Percentiles rank a stretch among this genome's conserved stretches.
Evolutionary conservation across 1,140 invertebrate genomes (phyloP).

Genomic region (Drosophila lowei): DNA sequence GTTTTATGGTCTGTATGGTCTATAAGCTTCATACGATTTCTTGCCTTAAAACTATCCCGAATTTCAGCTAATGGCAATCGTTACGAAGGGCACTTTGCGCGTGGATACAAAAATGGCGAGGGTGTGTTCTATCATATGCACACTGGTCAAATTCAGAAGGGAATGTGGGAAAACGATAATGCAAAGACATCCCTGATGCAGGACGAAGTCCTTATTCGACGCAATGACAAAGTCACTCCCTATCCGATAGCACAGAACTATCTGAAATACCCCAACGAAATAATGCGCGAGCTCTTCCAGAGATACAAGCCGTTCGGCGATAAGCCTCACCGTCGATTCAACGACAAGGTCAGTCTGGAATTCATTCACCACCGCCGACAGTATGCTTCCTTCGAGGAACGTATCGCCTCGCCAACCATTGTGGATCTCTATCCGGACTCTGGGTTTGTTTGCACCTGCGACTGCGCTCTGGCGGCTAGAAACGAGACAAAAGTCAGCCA

Average conservation of each 20-base stretch:
- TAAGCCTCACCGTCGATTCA: conserved; percentile 53
- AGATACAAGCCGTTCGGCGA: conserved; percentile 40
- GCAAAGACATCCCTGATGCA: conserved; percentile 83
- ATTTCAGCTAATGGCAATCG: conserved; percentile 85
- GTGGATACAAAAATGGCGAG: conserved; percentile 85
- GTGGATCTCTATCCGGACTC: conserved; percentile 44
- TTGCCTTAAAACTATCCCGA: background rate
- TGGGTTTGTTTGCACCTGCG: conserved; percentile 49
- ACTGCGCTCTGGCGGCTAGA: conserved; percentile 30
- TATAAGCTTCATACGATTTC: background rate
- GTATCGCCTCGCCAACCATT: conserved; percentile 21
- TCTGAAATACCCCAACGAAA: conserved; percentile 68
- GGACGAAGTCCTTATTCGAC: conserved; percentile 69
- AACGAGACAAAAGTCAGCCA: conserved; percentile 29
- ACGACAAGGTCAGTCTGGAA: conserved; percentile 53
- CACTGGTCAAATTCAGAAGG: conserved; percentile 85
- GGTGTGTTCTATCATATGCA: conserved; percentile 85
- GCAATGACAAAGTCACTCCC: conserved; percentile 38
- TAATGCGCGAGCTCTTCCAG: conserved; percentile 62
- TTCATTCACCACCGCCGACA: conserved; percentile 48
- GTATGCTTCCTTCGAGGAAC: conserved; percentile 58
- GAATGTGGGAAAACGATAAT: conserved; percentile 84
- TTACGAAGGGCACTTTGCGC: conserved; percentile 85
- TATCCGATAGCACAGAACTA: conserved; percentile 62
- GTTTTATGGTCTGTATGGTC: conserved; percentile 61